Evolutionary conservation across 2,888 invertebrate genomes (phyloP).

Genomic region (Drosophila mulleri): DNA sequence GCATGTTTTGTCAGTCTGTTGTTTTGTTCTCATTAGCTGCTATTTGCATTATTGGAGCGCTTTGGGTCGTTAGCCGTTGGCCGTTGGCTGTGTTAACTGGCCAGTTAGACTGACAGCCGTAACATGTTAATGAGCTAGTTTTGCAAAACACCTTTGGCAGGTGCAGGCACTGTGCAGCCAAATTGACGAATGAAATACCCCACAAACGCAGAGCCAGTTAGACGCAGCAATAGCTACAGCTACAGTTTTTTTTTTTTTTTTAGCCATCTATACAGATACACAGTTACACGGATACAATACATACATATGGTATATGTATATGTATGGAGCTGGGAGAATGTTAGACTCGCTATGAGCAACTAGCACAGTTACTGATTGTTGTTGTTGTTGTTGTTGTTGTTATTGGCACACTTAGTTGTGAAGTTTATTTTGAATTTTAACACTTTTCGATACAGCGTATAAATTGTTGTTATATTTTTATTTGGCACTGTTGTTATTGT

Average conservation of each 20-base stretch:
- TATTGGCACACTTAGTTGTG: slow-evolving; percentile 77
- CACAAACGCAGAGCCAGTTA: slow-evolving; percentile 12
- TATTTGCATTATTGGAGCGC: slow-evolving; percentile 38
- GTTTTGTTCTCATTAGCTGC: slow-evolving; percentile 32
- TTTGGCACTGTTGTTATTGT: slow-evolving; percentile 39
- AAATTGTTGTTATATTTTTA: slow-evolving; percentile 50
- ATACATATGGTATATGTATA: slow-evolving; percentile 14
- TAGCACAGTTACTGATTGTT: slow-evolving; percentile 26
- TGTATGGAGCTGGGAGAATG: slow-evolving; percentile 27
- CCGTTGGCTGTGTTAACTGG: slow-evolving; percentile 13
- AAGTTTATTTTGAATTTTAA: slow-evolving; percentile 79
- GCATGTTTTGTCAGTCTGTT: slow-evolving; percentile 15
- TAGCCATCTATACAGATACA: slow-evolving; percentile 11
- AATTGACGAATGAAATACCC: slow-evolving; percentile 45
- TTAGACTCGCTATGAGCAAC: slow-evolving; percentile 34
- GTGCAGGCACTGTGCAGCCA: slow-evolving; percentile 34
- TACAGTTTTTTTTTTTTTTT: neutral
- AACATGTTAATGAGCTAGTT: slow-evolving; percentile 55
- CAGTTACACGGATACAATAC: slow-evolving; percentile 13
- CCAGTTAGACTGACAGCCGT: slow-evolving; percentile 24
- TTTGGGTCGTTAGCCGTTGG: slow-evolving; percentile 29
- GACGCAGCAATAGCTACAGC: slow-evolving; percentile 13
- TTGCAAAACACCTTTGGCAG: slow-evolving; percentile 39
- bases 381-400: slow-evolving; percentile 43
- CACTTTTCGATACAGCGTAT: slow-evolving; percentile 62